A percentile compares a stretch with the other conserved stretches of the same genome.
Conservation (phyloP, 2,888 invertebrate species). For the Carabus problematicus region DNA sequence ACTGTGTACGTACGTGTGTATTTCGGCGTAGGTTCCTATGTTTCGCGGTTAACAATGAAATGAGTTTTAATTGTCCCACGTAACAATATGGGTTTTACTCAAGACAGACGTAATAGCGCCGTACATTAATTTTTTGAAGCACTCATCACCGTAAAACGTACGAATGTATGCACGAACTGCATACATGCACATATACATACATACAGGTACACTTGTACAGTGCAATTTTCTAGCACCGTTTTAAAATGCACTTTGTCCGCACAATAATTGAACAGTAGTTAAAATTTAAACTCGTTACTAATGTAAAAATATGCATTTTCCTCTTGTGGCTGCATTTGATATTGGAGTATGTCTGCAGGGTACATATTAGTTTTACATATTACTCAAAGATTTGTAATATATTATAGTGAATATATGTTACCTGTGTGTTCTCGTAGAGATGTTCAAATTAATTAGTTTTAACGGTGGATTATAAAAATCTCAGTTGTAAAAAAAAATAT, state of each 20-base stretch:
- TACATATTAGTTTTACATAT: neutral
- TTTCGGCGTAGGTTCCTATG: neutral
- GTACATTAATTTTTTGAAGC: slow-evolving; percentile 36
- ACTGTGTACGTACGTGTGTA: slow-evolving; percentile 1
- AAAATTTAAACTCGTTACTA: slow-evolving; percentile 30
- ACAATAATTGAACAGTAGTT: slow-evolving; percentile 29
- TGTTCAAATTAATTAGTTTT: too few relatives aligned
- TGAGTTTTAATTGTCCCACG: slow-evolving; percentile 36
- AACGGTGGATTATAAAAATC: too few relatives aligned
- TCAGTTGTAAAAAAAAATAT: too few relatives aligned
- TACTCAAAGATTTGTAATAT: neutral
- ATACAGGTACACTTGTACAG: neutral
- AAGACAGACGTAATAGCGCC: slow-evolving; percentile 32
- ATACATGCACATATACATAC: neutral
- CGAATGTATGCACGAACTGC: slow-evolving; percentile 10
- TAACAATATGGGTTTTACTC: slow-evolving; percentile 34
- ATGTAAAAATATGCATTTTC: slow-evolving; percentile 30
- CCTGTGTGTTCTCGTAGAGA: neutral
- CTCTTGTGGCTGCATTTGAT: neutral
- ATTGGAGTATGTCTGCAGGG: neutral
- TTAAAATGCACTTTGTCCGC: slow-evolving; percentile 2
- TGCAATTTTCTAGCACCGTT: slow-evolving; percentile 1
- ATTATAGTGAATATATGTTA: neutral
- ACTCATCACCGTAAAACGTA: slow-evolving; percentile 32
- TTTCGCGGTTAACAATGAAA: slow-evolving; percentile 25